Conservation (phyloP, 2,797 vertebrate genomes). For the Chiloscyllium punctatum region DNA sequence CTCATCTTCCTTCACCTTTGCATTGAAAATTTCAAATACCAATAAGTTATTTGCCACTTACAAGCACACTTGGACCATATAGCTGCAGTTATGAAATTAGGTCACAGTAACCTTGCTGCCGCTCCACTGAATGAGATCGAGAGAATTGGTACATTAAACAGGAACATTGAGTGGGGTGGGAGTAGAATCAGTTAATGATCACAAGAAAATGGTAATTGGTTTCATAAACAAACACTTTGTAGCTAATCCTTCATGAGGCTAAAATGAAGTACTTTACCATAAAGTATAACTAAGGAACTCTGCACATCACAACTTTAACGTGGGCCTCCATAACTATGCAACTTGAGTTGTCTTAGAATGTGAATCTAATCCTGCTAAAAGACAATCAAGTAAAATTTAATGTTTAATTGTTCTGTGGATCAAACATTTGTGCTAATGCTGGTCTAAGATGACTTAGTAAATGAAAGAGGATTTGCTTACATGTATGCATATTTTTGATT, state of each 20-base stretch:
- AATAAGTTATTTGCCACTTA: neutral
- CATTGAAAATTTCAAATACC: neutral
- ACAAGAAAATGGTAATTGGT: neutral
- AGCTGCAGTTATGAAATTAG: neutral
- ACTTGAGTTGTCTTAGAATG: constrained; percentile 20
- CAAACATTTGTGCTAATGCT: neutral
- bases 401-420: neutral
- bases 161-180: neutral
- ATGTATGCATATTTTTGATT: neutral
- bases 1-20: neutral
- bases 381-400: constrained; percentile 33
- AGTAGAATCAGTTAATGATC: neutral
- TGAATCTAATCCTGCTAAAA: neutral
- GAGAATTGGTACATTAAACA: neutral
- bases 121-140: neutral
- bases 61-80: constrained; percentile 1
- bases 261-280: neutral
- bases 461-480: neutral
- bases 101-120: neutral
- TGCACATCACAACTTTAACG: neutral
- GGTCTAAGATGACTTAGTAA: neutral
- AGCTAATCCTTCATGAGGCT: neutral
- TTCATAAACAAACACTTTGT: neutral
- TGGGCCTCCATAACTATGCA: constrained; percentile 12
- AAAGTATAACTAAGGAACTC: neutral